Evolutionary conservation across 1,140 invertebrate genomes (phyloP).

Genomic region (Apis mellifera): DNA sequence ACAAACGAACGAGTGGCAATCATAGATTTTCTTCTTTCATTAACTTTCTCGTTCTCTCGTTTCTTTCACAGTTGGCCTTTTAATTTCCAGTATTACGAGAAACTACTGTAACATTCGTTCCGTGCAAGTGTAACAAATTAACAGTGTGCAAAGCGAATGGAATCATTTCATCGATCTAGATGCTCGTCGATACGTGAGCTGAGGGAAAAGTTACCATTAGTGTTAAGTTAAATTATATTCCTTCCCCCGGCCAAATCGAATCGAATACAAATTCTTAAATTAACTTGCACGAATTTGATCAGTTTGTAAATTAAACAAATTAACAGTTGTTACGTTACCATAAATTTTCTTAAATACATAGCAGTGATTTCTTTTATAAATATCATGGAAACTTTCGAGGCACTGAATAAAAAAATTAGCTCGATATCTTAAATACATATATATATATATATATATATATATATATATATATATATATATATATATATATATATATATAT

Average conservation of each 20-base stretch:
- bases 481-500: no score
- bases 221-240: background rate
- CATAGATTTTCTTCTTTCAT: constrained; percentile 17
- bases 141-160: background rate
- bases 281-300: no score
- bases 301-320: no score
- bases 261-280: background rate
- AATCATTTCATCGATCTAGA: background rate
- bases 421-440: no score
- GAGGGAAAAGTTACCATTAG: background rate
- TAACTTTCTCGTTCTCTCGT: background rate
- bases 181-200: background rate
- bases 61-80: background rate
- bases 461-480: no score
- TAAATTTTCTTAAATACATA: no score
- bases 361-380: no score
- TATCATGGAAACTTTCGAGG: no score
- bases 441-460: no score
- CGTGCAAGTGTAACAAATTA: background rate
- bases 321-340: no score
- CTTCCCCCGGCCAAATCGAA: background rate
- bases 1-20: background rate
- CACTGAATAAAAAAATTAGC: no score
- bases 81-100: background rate
- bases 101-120: background rate